These are phyloP conservation scores for Eptesicus fuscus DNA, from an alignment of 2,113 vertebrate species.

Conservation along the genomic window DNA sequence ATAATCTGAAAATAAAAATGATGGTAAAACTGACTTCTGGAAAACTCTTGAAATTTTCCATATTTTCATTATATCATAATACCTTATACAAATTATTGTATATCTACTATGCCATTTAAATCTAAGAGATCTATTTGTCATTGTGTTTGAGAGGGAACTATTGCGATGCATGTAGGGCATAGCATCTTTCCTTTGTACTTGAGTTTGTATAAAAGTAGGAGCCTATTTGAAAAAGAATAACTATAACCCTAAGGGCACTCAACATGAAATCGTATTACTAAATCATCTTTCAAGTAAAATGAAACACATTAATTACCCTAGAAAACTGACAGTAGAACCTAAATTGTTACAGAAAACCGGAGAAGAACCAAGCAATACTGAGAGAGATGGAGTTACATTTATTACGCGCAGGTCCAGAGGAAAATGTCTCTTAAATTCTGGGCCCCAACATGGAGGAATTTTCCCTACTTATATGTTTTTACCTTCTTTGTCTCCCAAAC, in stretches of 20 bases:
- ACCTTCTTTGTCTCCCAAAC: no score
- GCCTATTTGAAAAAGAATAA: conserved; percentile 14
- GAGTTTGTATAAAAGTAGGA: not conserved
- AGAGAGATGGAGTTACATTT: no score
- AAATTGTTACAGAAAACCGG: no score
- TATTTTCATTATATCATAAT: not conserved
- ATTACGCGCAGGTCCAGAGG: no score
- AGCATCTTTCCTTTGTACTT: not conserved
- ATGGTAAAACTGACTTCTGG: not conserved
- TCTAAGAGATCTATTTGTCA: not conserved
- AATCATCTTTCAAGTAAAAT: conserved; percentile 53
- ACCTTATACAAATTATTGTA: not conserved
- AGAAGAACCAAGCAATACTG: no score
- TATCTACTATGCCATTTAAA: not conserved
- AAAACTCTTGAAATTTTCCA: not conserved
- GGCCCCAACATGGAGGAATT: no score
- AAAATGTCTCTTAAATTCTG: no score
- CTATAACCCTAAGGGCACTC: not conserved
- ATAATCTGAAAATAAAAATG: not conserved
- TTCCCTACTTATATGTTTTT: no score
- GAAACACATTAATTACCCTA: conserved; percentile 39
- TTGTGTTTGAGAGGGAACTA: not conserved
- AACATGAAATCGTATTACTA: conserved; percentile 43
- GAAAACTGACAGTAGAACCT: conserved; percentile 40
- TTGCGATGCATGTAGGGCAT: not conserved